phyloP scores from a whole-genome alignment of 2,888 invertebrate genomes.

The Ephialtes manifestator region DNA sequence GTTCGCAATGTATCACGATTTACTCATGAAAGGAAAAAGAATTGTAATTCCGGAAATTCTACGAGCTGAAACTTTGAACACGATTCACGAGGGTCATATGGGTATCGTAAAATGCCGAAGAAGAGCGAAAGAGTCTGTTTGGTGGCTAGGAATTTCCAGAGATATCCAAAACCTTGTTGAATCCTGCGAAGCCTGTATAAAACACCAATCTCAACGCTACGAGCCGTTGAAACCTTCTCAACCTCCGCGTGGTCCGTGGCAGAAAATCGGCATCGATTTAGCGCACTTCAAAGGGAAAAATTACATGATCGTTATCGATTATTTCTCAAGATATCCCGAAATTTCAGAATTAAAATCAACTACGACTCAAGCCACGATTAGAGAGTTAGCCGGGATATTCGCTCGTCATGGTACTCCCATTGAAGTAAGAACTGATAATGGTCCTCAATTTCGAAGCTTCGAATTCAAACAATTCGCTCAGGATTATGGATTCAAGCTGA shows the following conservation, averaged over 20 bases:
- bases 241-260: constrained; percentile 63
- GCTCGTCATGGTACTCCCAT: constrained; percentile 71
- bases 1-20: constrained; percentile 46
- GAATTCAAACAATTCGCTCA: constrained; percentile 11
- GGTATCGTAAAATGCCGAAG: constrained; percentile 71
- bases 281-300: constrained; percentile 52
- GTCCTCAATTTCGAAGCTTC: constrained; percentile 40
- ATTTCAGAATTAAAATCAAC: constrained; percentile 49
- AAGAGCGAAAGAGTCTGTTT: constrained; percentile 68
- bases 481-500: constrained; percentile 18
- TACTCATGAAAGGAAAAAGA: constrained; percentile 67
- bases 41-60: constrained; percentile 69
- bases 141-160: constrained; percentile 71
- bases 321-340: constrained; percentile 70
- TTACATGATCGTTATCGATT: constrained; percentile 68
- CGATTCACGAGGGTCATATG: constrained; percentile 78
- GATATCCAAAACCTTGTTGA: constrained; percentile 68
- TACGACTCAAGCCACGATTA: constrained; percentile 60
- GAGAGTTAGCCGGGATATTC: constrained; percentile 69
- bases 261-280: constrained; percentile 65
- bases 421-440: constrained; percentile 71
- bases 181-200: constrained; percentile 69
- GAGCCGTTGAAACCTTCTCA: constrained; percentile 64
- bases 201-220: constrained; percentile 42
- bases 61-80: constrained; percentile 65